Base-by-base conservation (phyloP, 2,888 invertebrate genomes). In the Oligia fasciuncula region DNA sequence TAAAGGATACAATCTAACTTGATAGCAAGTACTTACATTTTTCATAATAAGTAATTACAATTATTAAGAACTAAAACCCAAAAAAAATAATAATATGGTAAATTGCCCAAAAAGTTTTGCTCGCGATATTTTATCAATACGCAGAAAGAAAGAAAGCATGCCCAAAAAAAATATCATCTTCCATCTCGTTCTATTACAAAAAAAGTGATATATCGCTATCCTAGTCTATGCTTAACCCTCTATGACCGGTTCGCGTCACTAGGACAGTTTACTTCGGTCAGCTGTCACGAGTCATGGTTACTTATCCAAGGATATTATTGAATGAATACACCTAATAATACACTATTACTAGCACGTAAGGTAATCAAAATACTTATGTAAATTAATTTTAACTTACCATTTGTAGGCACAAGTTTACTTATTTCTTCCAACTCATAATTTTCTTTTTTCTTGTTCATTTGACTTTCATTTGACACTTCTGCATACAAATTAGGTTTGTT, bases 391-490 rank as follows among this genome's bases (percentile, higher is more conserved):
- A 57, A 87, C 87, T 85, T n/a, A 85, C 85, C 80, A 62, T 67
- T 80, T 65, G 49, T 35, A 8, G 69, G n/a, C 23, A 85, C 63
- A 19, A 85, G 72, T 77, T 77, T 76, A 73, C 23, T 68, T 65
- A 68, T 73, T 73, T 84, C 87, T 68, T 75, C 74, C 19, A 87
- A 73, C 19, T 85, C 77, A 76, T 87, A 49, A n/a, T 73, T 75
- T 75, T 65, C 77, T n/a, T 62, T 75, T 19, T 80, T 73, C 35
- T 51, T 84, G 51, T 77, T 60, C 19, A n/a, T 76, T 66, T 23
- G 40, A 40, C n/a, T 49, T 9, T 65, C 49, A 51, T 76, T 79
- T 76, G 79, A 68, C 70, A 76, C 67, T 65, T 76, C 40, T 4
- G 72, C 46, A 40, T 63, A 35, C 8, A 69, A n/a, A 67, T 73